These are phyloP conservation scores for Drosophila paucipuncta DNA, from an alignment of 2,888 invertebrate species.

Conservation along the genomic window DNA sequence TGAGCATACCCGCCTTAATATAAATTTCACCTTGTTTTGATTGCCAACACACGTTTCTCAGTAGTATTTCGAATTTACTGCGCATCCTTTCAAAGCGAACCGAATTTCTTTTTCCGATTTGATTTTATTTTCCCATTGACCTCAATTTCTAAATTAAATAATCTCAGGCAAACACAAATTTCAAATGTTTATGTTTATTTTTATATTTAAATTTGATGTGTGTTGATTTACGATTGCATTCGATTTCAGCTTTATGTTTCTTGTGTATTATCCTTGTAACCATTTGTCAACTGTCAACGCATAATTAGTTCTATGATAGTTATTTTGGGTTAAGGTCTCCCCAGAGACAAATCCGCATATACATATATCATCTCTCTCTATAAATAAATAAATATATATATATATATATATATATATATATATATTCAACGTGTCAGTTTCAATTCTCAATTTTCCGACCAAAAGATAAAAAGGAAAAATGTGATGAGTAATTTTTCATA, in stretches of 20 bases:
- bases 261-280: slow-evolving; percentile 53
- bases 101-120: slow-evolving; percentile 15
- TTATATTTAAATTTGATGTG: slow-evolving; percentile 1
- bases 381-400: too few relatives aligned
- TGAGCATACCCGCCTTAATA: background rate
- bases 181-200: slow-evolving; percentile 4
- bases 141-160: slow-evolving; percentile 58
- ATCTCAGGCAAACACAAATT: slow-evolving; percentile 21
- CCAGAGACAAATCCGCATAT: slow-evolving; percentile 4
- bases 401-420: background rate
- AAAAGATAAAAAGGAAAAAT: background rate
- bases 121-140: slow-evolving; percentile 75
- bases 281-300: slow-evolving; percentile 31
- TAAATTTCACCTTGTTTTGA: background rate
- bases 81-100: slow-evolving; percentile 30
- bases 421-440: slow-evolving; percentile 24
- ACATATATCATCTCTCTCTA: background rate
- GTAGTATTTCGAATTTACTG: slow-evolving; percentile 20
- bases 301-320: slow-evolving; percentile 28
- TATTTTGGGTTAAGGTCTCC: slow-evolving; percentile 53
- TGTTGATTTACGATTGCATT: slow-evolving; percentile 19
- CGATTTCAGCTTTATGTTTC: background rate
- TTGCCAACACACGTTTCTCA: slow-evolving; percentile 15
- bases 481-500: slow-evolving; percentile 49
- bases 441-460: slow-evolving; percentile 42